Percentiles rank a stretch among this genome's conserved stretches.
Conservation (phyloP, 2,797 vertebrate species). For the Hydrophis major region DNA sequence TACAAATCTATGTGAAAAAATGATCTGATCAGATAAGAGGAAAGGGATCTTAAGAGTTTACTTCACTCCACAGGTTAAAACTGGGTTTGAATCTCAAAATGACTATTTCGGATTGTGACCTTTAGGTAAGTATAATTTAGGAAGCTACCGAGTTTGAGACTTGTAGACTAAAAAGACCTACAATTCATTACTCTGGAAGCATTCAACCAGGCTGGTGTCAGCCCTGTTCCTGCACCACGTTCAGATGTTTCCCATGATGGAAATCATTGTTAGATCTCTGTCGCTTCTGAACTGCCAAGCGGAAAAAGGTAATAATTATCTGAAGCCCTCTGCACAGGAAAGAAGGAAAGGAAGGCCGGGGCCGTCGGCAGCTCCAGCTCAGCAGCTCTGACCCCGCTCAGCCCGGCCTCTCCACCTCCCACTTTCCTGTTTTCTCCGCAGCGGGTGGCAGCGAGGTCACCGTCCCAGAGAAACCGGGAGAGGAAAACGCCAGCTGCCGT, state of each 20-base stretch:
- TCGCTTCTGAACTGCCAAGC: background rate
- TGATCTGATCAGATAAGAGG: background rate
- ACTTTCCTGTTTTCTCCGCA: background rate
- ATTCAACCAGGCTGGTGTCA: too few relatives aligned
- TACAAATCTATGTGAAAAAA: background rate
- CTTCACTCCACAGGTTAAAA: too few relatives aligned
- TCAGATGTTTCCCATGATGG: background rate
- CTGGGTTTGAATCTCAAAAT: background rate
- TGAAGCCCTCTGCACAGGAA: background rate
- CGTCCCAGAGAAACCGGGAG: constrained; percentile 16
- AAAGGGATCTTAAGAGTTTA: background rate
- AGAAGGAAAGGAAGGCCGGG: background rate
- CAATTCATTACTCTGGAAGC: background rate
- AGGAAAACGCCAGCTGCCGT: background rate
- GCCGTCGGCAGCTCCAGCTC: background rate
- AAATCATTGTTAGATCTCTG: background rate
- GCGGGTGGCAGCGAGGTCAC: constrained; percentile 32
- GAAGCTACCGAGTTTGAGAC: background rate
- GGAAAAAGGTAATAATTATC: background rate
- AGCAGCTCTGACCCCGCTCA: background rate
- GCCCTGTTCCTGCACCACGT: background rate
- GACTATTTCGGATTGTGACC: background rate
- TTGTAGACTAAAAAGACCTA: background rate
- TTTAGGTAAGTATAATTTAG: too few relatives aligned
- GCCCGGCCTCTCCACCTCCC: background rate